Conservation (phyloP, 2,888 invertebrate genomes). For the Unio pictorum region DNA sequence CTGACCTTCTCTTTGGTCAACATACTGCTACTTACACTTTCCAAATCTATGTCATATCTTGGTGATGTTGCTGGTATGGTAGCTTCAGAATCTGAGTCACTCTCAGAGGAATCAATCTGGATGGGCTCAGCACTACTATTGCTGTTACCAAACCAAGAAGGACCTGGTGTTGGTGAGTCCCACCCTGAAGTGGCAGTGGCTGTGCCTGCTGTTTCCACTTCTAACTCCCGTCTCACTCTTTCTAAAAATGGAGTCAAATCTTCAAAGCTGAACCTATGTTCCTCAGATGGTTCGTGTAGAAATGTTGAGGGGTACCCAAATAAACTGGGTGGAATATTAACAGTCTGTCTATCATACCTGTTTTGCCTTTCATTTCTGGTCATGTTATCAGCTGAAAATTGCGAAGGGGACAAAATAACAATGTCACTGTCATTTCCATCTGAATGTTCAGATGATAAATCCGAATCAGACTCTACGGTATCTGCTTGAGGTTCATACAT, state of each 20-base stretch:
- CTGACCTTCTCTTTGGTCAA: background rate
- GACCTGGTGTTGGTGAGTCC: slow-evolving; percentile 64
- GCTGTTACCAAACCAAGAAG: slow-evolving; percentile 38
- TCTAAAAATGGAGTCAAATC: slow-evolving; percentile 2
- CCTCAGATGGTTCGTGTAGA: slow-evolving; percentile 13
- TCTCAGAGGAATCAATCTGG: slow-evolving; percentile 28
- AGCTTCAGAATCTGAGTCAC: slow-evolving; percentile 8
- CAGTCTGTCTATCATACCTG: slow-evolving; percentile 4
- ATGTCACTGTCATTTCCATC: slow-evolving; percentile 53
- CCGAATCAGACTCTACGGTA: slow-evolving; percentile 36
- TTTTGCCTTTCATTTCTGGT: slow-evolving; percentile 6
- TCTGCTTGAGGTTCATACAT: slow-evolving; percentile 56
- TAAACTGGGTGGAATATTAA: slow-evolving; percentile 1
- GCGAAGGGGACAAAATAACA: slow-evolving; percentile 44
- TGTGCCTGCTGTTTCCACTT: too few species aligned
- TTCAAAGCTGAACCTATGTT: background rate
- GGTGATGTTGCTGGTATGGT: background rate
- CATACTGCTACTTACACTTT: background rate
- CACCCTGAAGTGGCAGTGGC: slow-evolving; percentile 46
- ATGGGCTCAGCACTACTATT: too few species aligned
- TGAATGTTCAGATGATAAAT: slow-evolving; percentile 24
- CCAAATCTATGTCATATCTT: slow-evolving; percentile 10
- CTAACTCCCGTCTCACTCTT: slow-evolving; percentile 7
- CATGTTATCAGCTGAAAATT: slow-evolving; percentile 7
- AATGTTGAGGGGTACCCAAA: slow-evolving; percentile 6